A percentile compares a stretch with the other conserved stretches of the same genome.
phyloP scores from a whole-genome alignment of 1,140 invertebrate species.

The Nephotettix cincticeps region DNA sequence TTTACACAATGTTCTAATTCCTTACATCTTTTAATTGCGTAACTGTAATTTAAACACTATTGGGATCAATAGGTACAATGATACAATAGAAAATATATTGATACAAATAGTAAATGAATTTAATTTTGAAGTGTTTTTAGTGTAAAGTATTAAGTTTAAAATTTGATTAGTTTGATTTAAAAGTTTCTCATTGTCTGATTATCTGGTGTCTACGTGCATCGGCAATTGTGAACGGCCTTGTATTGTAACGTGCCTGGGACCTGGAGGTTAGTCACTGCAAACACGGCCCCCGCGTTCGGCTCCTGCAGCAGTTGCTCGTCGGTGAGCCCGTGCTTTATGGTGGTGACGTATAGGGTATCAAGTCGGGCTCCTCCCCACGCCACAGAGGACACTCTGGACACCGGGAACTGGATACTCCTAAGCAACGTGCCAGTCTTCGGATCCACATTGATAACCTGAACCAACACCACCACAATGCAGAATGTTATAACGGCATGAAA shows the following conservation, averaged over 20 bases:
- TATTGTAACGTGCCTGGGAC: conserved; percentile 52
- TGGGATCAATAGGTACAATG: too few relatives aligned
- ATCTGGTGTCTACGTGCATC: background rate
- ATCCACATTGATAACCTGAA: conserved; percentile 50
- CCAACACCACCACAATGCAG: too few relatives aligned
- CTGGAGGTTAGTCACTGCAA: conserved; percentile 64
- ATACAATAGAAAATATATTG: too few relatives aligned
- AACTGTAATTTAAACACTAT: too few relatives aligned
- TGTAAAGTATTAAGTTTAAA: too few relatives aligned
- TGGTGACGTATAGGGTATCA: conserved; percentile 54
- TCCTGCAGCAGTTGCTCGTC: conserved; percentile 56
- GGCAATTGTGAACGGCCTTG: conserved; percentile 1
- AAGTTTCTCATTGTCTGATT: too few relatives aligned
- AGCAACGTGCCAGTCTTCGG: conserved; percentile 45
- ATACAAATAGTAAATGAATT: too few relatives aligned
- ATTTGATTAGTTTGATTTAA: too few relatives aligned
- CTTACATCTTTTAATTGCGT: too few relatives aligned
- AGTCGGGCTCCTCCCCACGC: conserved; percentile 60
- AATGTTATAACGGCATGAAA: too few relatives aligned
- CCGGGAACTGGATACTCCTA: conserved; percentile 46
- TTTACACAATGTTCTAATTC: too few relatives aligned
- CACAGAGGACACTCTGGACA: conserved; percentile 54
- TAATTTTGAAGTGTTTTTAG: too few relatives aligned
- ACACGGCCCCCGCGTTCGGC: conserved; percentile 67
- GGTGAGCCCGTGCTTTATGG: conserved; percentile 48